A percentile compares a stretch with the other conserved stretches of the same genome.
These are phyloP conservation scores for Climacteris rufus DNA, from an alignment of 2,113 vertebrate species.

Conservation along the genomic window DNA sequence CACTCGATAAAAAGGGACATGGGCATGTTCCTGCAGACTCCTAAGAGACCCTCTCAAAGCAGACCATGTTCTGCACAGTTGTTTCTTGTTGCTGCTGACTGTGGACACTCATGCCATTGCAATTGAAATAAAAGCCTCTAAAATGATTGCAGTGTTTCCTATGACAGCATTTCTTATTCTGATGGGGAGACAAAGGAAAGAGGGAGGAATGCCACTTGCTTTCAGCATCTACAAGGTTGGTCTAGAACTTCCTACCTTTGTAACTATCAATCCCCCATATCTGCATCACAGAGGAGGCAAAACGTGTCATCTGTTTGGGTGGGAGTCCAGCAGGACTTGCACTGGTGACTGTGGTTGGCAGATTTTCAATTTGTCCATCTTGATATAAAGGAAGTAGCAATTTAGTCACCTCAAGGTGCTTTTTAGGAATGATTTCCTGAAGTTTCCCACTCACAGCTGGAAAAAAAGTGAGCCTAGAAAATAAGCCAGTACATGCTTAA, in stretches of 20 bases:
- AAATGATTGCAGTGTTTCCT: neutral
- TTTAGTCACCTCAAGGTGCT: constrained; percentile 54
- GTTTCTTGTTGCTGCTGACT: neutral
- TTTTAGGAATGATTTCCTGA: constrained; percentile 58
- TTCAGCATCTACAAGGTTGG: constrained; percentile 26
- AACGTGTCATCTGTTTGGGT: constrained; percentile 45
- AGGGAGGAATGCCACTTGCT: constrained; percentile 12
- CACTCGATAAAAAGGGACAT: neutral
- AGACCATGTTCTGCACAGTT: neutral
- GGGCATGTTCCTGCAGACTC: neutral
- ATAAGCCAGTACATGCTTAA: constrained; percentile 56
- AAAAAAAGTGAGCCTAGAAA: constrained; percentile 67
- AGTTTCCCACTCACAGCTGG: constrained; percentile 53
- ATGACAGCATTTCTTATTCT: neutral
- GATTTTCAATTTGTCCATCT: constrained; percentile 59
- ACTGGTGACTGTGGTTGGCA: constrained; percentile 43
- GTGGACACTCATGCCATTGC: neutral
- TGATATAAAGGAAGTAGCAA: constrained; percentile 54
- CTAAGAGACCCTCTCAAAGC: neutral
- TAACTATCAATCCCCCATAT: constrained; percentile 50
- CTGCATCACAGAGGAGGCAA: constrained; percentile 48
- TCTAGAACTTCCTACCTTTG: constrained; percentile 58
- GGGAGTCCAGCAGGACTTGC: constrained; percentile 54
- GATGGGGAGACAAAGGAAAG: neutral
- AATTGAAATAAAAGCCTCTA: neutral